Evolutionary conservation across 2,113 vertebrate species (phyloP).

Genomic region (Tachycineta bicolor): DNA sequence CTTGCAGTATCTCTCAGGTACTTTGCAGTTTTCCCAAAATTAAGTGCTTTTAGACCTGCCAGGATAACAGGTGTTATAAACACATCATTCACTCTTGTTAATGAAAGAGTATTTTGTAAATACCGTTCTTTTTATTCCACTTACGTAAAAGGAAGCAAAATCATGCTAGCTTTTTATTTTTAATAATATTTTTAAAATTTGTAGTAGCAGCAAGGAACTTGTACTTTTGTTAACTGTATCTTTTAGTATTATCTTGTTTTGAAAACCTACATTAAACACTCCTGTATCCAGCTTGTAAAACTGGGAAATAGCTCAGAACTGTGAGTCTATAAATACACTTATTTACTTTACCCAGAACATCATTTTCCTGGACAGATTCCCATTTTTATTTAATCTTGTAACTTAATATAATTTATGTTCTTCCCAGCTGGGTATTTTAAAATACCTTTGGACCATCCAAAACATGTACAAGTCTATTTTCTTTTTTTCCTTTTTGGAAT

Average conservation of each 20-base stretch:
- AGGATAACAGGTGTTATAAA: not conserved
- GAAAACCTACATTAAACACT: constrained; percentile 61
- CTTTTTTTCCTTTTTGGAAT: not conserved
- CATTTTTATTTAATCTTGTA: constrained; percentile 61
- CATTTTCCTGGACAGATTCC: constrained; percentile 66
- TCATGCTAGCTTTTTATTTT: not conserved
- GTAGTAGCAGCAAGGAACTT: constrained; percentile 10
- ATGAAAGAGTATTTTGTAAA: not conserved
- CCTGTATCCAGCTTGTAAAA: constrained; percentile 45
- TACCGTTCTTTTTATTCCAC: not conserved
- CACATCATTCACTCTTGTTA: not conserved
- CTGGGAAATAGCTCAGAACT: constrained; percentile 32
- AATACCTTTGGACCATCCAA: constrained; percentile 27
- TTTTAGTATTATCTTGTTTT: constrained; percentile 53
- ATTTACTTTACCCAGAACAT: constrained; percentile 62
- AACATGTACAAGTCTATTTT: not conserved
- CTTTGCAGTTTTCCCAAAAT: not conserved
- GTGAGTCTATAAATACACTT: constrained; percentile 63
- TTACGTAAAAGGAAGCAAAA: constrained; percentile 43
- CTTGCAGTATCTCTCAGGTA: not conserved
- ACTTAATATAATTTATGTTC: constrained; percentile 61
- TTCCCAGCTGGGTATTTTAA: constrained; percentile 52
- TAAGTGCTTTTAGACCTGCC: not conserved
- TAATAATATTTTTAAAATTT: constrained; percentile 27
- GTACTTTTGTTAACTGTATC: constrained; percentile 11